Conservation (phyloP, 2,113 vertebrate genomes). For the Menura novaehollandiae region DNA sequence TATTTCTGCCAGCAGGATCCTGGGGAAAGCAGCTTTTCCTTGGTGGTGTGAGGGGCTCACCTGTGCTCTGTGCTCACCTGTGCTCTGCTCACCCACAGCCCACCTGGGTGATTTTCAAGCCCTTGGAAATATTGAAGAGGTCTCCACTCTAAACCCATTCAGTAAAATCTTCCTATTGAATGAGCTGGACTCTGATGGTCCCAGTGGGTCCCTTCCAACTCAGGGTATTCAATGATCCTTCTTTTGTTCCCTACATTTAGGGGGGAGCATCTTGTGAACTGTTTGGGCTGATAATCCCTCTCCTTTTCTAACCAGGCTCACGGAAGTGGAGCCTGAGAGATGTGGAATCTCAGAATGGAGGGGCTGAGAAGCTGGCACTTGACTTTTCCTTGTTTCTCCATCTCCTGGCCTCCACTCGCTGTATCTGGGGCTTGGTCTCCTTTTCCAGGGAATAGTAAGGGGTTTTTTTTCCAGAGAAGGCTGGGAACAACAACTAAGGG, state of each 20-base stretch:
- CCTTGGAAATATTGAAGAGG: fast-evolving
- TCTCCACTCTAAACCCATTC: not conserved
- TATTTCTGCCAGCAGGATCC: not conserved
- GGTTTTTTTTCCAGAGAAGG: not conserved
- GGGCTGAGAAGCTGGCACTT: not conserved
- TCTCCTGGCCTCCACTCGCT: not conserved
- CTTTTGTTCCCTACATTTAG: not conserved
- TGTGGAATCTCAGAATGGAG: fast-evolving
- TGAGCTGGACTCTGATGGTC: not conserved
- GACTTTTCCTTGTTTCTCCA: not conserved
- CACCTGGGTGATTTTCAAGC: not conserved
- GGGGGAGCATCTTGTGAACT: not conserved
- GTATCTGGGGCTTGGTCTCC: not conserved
- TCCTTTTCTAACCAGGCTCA: not conserved
- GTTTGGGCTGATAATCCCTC: not conserved
- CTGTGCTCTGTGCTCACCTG: not conserved
- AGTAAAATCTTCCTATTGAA: not conserved
- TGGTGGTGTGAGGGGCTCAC: not conserved
- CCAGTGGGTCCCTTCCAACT: not conserved
- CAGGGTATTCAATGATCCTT: not conserved
- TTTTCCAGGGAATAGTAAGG: not conserved
- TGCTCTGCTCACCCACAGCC: not conserved
- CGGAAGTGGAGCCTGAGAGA: not conserved
- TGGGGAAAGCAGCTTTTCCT: not conserved
- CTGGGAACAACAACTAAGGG: not conserved